Evolutionary conservation across 2,797 vertebrate genomes (phyloP).

Genomic region (Capromys pilorides): DNA sequence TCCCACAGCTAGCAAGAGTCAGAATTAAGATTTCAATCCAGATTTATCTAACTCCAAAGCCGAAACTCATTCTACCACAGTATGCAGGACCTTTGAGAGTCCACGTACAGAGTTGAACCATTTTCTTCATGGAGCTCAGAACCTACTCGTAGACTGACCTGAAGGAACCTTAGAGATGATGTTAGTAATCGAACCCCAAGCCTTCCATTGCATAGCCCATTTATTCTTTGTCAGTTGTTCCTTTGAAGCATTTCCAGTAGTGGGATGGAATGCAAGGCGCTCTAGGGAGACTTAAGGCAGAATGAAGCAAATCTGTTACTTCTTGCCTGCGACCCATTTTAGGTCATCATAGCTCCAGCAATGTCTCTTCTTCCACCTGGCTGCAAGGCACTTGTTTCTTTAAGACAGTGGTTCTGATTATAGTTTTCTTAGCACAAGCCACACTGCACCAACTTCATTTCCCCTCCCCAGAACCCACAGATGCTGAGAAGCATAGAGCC

Average conservation of each 20-base stretch:
- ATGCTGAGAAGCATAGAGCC: too few species aligned
- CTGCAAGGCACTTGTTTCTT: not conserved
- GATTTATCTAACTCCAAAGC: not conserved
- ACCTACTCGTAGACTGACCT: not conserved
- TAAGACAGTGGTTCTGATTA: not conserved
- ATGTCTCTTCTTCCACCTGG: not conserved
- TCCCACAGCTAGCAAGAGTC: not conserved
- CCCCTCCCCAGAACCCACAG: not conserved
- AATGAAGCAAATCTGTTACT: not conserved
- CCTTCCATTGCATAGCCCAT: not conserved
- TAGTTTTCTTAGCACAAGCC: conserved; percentile 1
- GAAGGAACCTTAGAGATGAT: not conserved
- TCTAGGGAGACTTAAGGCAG: not conserved
- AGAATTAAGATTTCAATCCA: not conserved
- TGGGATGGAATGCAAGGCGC: not conserved
- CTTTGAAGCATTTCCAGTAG: not conserved
- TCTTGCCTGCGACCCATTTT: not conserved
- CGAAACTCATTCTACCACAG: not conserved
- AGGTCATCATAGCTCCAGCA: not conserved
- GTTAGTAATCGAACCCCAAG: not conserved
- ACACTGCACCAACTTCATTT: not conserved
- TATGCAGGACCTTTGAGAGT: not conserved
- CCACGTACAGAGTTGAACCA: not conserved
- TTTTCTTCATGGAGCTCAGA: not conserved
- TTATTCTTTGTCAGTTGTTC: not conserved